phyloP scores from a whole-genome alignment of 2,888 invertebrate genomes.

The Colostygia pectinataria region DNA sequence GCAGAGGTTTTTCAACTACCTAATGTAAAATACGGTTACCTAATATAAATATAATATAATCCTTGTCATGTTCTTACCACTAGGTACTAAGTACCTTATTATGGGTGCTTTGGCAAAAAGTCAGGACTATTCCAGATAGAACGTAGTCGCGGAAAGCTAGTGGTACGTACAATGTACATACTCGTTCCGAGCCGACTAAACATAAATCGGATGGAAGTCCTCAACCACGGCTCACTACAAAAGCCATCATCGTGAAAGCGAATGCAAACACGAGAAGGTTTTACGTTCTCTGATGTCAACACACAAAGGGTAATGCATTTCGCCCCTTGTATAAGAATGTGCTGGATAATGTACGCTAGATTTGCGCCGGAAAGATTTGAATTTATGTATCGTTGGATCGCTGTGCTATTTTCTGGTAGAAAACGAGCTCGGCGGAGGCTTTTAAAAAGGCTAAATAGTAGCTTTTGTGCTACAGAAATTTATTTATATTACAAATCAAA shows the following conservation, averaged over 20 bases:
- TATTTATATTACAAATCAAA: too few species aligned
- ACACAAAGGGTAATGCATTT: conserved; percentile 57
- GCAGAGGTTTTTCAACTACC: too few species aligned
- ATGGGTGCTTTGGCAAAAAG: too few species aligned
- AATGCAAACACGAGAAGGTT: conserved; percentile 41
- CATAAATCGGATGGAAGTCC: conserved; percentile 4
- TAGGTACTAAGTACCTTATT: too few species aligned
- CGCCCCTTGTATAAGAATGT: conserved; percentile 47
- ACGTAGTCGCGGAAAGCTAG: too few species aligned
- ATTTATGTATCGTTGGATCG: conserved; percentile 22
- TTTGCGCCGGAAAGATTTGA: conserved; percentile 20
- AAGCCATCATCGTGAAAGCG: conserved; percentile 22
- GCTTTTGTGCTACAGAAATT: not conserved
- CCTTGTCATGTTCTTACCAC: too few species aligned
- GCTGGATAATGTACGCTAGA: conserved; percentile 30
- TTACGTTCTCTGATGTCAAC: conserved; percentile 51
- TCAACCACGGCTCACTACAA: conserved; percentile 12
- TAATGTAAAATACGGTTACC: too few species aligned
- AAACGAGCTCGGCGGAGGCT: not conserved
- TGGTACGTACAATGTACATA: too few species aligned
- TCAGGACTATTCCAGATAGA: too few species aligned
- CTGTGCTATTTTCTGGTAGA: conserved; percentile 4
- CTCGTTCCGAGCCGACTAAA: conserved; percentile 2
- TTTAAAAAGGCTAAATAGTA: not conserved
- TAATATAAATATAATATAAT: too few species aligned